Evolutionary conservation across 1,140 invertebrate species (phyloP), one percentile per base, ranked within the genome.

Genomic region (Nautilus pompilius): DNA sequence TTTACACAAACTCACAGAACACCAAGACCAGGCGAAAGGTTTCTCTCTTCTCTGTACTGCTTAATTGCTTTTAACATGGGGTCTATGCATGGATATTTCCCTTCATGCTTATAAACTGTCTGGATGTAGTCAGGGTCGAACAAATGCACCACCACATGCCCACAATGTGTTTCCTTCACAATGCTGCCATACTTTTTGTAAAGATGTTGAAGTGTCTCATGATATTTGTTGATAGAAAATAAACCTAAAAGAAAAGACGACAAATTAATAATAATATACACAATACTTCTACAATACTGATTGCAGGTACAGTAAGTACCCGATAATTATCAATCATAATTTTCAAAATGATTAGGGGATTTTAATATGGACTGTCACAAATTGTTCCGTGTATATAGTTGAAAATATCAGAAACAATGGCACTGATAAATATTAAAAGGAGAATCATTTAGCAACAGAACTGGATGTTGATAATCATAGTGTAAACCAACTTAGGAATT

Each of bases 1-100:
- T n/a, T n/a, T n/a, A n/a, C n/a, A 49, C 13, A 3, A 33, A 70
- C 78, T 79, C 75, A 87, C 85, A 79, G 81, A 71, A 87, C 87
- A 45, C 87, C 86, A 5, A 88, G 73, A 22, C 87, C 87, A 8
- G 78, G 80, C 30, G 83, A 85, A 62, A 85, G 72, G 59, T 81
- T 71, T 34, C 78, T 81, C 71, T 82, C 77, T 68, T 82, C 70
- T 65, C 83, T 74, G 69, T 86, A 87, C n/a, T 81, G 58, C 68
- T 85, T 77, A 13, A 80, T 79, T 1, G 85, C 83, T 67, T 86
- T 83, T 60, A 86, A 78, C 4, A 87, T 71, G 8, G 86, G 86
- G 30, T 79, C 77, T 28, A 86, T 78, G 65, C 79, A 63, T 3
- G 86, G 86, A 26, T 62, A 80, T 66, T 84, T 84, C 13, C 83